These are phyloP conservation scores for Phrynosoma blainvillii DNA, from an alignment of 2,113 vertebrate species.

Conservation along the genomic window DNA sequence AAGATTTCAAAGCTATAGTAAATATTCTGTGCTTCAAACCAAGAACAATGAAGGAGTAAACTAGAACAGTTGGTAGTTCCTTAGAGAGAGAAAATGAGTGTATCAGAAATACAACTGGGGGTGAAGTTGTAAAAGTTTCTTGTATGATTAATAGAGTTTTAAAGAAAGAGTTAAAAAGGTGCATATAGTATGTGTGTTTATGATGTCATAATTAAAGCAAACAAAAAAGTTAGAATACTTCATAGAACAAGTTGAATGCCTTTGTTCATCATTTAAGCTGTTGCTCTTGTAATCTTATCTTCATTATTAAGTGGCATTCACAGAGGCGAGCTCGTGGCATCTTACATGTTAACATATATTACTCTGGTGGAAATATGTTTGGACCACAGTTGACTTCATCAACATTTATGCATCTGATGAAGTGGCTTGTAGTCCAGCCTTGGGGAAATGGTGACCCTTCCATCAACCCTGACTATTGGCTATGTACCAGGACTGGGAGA, in stretches of 20 bases:
- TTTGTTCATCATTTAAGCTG: neutral
- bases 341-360: neutral
- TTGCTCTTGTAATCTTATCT: neutral
- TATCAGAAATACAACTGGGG: slow-evolving; percentile 70
- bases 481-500: no score
- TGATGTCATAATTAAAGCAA: slow-evolving; percentile 39
- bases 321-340: neutral
- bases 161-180: slow-evolving; percentile 56
- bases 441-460: no score
- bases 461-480: no score
- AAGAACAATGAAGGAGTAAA: slow-evolving; percentile 71
- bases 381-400: neutral
- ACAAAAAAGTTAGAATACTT: slow-evolving; percentile 34
- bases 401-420: neutral
- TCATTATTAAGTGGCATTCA: neutral
- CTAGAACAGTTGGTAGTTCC: slow-evolving; percentile 73
- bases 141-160: slow-evolving; percentile 60
- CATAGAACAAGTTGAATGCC: neutral
- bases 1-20: slow-evolving; percentile 63
- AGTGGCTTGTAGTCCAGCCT: no score
- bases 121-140: slow-evolving; percentile 62
- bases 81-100: slow-evolving; percentile 53
- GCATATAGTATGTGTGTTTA: neutral
- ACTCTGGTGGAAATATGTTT: neutral
- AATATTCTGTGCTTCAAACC: slow-evolving; percentile 67